Conservation (phyloP, 2,113 vertebrate species). For the Scopus umbretta region DNA sequence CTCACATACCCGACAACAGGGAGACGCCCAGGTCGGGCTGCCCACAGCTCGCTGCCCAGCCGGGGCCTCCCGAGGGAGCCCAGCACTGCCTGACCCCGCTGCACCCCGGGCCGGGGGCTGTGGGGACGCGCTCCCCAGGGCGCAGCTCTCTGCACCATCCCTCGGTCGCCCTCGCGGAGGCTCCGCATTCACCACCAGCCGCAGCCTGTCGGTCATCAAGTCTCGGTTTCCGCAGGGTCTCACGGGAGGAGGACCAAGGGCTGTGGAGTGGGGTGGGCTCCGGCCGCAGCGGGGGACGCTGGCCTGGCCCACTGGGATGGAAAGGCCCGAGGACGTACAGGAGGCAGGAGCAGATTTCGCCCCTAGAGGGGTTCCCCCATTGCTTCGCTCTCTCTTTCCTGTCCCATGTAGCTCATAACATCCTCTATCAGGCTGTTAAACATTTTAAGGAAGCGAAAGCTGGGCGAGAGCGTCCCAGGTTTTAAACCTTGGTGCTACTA, state of each 20-base stretch:
- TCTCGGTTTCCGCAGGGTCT: rapidly evolving
- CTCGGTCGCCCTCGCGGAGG: rapidly evolving
- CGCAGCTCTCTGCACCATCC: background rate
- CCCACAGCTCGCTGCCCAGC: background rate
- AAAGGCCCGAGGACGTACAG: background rate
- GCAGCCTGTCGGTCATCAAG: rapidly evolving
- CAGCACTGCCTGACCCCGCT: rapidly evolving
- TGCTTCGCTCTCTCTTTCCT: background rate
- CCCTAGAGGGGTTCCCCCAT: background rate
- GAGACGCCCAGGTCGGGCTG: rapidly evolving
- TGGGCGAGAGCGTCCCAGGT: background rate
- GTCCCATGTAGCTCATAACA: background rate
- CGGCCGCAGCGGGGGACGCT: rapidly evolving
- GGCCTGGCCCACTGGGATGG: background rate
- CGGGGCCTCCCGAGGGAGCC: background rate
- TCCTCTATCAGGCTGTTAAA: background rate
- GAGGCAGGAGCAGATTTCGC: background rate
- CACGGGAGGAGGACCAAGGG: background rate
- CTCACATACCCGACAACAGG: rapidly evolving
- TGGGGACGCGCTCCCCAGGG: rapidly evolving
- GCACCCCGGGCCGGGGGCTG: rapidly evolving
- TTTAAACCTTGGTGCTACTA: background rate
- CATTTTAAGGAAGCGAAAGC: background rate
- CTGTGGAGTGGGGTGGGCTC: rapidly evolving
- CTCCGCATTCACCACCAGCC: rapidly evolving